Base-by-base conservation (phyloP, 1,140 invertebrate genomes). In the Drosophila burlai region DNA sequence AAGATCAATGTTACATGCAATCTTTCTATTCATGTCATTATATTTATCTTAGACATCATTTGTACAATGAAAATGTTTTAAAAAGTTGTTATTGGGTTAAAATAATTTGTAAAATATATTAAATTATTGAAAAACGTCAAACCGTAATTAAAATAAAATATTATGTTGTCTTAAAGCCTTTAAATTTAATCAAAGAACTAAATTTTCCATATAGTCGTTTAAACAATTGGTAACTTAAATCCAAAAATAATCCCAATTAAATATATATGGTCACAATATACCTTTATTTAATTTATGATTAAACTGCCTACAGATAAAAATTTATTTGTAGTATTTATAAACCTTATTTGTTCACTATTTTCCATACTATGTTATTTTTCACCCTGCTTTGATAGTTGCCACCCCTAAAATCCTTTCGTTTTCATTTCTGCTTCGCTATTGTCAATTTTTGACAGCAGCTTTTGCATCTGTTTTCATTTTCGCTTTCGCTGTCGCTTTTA, bases 391-490 rank as follows among this genome's bases (percentile, higher is more conserved):
- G 24, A 21, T 21, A 42, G 24, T 24, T 29, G n/a, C 18, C 11
- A 9, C 6, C 31, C 16, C 10, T 26, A 13, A 15, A 57, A 26
- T 15, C 63, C 65, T 42, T 68, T 68, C 59, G 24, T 34, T 50
- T 68, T 50, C 45, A 15, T 40, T 67, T 58, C 55, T 18, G 24
- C 24, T 26, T 26, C 31, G 36, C n/a, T 24, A 34, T 50, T 73
- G 36, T 58, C 42, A 34, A 65, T 65, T 72, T 78, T 62, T 54
- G 79, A 59, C 77, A 76, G 77, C 77, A 72, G 69, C 73, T 47
- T 60, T 66, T 63, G 76, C 76, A 75, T 86, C 76, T 86, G 86
- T 75, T 71, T 60, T 61, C 61, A 47, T 50, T 68, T 63, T 65
- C 16, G 50, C 36, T 80, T 68, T 59, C 49, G 31, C 42, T 54